These are phyloP conservation scores for Drosophila birchii DNA, from an alignment of 2,888 invertebrate genomes.

Conservation along the genomic window DNA sequence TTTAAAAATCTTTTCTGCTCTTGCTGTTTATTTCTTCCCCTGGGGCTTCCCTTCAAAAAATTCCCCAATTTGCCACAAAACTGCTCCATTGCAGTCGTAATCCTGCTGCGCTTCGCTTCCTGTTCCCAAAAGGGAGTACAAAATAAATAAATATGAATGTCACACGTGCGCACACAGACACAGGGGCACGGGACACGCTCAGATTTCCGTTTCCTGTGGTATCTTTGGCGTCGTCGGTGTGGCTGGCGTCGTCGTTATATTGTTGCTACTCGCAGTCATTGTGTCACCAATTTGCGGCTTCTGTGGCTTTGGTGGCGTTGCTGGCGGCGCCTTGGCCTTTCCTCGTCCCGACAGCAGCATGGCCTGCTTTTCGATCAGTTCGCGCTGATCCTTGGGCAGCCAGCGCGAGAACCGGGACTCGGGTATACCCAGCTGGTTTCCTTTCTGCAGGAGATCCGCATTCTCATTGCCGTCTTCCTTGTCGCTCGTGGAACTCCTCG, in stretches of 20 bases:
- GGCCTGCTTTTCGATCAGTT: conserved; percentile 83
- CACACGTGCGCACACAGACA: conserved; percentile 36
- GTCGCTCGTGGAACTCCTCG: conserved; percentile 43
- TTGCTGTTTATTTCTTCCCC: neutral
- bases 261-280: conserved; percentile 13
- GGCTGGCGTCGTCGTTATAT: conserved; percentile 10
- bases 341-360: conserved; percentile 80
- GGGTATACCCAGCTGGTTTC: conserved; percentile 83
- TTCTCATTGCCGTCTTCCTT: conserved; percentile 38
- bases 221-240: conserved; percentile 52
- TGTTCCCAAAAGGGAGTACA: conserved; percentile 26
- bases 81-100: conserved; percentile 15
- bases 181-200: conserved; percentile 42
- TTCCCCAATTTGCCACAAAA: conserved; percentile 7
- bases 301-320: conserved; percentile 46
- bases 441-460: conserved; percentile 78
- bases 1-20: neutral
- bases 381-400: conserved; percentile 84
- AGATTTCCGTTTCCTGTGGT: conserved; percentile 84
- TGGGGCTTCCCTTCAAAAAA: neutral
- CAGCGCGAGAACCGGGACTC: conserved; percentile 83
- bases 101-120: conserved; percentile 37
- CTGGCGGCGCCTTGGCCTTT: conserved; percentile 25
- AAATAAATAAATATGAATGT: conserved; percentile 38
- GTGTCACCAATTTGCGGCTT: conserved; percentile 31